These are phyloP conservation scores for Empidonax traillii DNA, from an alignment of 2,113 vertebrate genomes.

Conservation along the genomic window DNA sequence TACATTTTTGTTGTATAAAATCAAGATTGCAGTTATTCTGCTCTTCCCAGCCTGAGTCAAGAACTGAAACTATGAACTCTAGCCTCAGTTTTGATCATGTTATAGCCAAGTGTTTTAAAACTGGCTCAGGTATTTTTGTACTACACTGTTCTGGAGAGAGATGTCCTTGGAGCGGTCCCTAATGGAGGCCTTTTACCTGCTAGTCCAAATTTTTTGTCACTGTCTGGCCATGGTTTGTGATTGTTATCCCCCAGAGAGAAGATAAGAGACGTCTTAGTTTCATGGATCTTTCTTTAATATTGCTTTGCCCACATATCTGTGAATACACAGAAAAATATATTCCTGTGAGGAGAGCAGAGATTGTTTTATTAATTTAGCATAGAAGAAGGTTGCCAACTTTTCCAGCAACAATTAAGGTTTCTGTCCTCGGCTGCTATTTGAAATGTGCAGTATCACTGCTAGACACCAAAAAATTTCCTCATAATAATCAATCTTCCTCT, in stretches of 20 bases:
- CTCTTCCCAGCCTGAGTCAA: background rate
- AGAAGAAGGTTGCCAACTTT: background rate
- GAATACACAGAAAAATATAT: background rate
- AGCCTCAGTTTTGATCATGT: background rate
- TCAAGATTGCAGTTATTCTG: background rate
- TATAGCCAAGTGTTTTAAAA: background rate
- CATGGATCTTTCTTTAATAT: background rate
- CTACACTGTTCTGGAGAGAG: background rate
- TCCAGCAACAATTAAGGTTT: background rate
- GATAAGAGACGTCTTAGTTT: background rate
- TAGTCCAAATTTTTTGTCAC: background rate
- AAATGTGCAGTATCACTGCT: background rate
- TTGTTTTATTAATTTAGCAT: background rate
- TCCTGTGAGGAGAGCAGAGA: background rate
- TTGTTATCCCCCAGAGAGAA: background rate
- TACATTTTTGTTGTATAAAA: background rate
- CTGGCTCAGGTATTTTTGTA: background rate
- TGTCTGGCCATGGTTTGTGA: background rate
- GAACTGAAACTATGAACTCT: background rate
- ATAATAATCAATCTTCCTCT: background rate
- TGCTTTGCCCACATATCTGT: background rate
- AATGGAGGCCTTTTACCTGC: background rate
- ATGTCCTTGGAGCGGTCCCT: background rate
- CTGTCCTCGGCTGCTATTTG: background rate
- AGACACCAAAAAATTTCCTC: background rate